Evolutionary conservation across 1,140 invertebrate genomes (phyloP).

Genomic region (Rhopalosiphum padi): DNA sequence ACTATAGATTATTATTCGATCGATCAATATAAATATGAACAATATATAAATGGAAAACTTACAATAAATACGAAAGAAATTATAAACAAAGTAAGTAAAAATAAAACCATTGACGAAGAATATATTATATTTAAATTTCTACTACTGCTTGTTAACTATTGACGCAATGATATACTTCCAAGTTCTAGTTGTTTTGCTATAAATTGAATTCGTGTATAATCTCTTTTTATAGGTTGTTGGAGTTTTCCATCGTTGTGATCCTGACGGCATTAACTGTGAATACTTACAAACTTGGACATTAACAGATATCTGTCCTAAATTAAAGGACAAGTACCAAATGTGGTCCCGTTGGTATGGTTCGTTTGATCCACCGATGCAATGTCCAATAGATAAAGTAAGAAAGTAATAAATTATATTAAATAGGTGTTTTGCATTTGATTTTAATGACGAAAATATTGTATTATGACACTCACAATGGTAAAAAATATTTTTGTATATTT

Average conservation of each 20-base stretch:
- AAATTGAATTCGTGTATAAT: too few relatives aligned
- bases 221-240: neutral
- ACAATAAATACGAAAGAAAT: neutral
- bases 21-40: neutral
- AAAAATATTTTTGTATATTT: too few relatives aligned
- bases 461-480: too few relatives aligned
- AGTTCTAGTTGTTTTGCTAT: too few relatives aligned
- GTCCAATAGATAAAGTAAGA: neutral
- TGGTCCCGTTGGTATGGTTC: constrained; percentile 22
- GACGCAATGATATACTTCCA: too few relatives aligned
- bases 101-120: neutral
- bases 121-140: too few relatives aligned
- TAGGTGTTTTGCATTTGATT: too few relatives aligned
- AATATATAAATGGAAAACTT: neutral
- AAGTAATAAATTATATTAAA: neutral
- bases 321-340: constrained; percentile 21
- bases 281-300: constrained; percentile 41
- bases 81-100: neutral
- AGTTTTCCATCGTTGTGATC: constrained; percentile 20
- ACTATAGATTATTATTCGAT: neutral
- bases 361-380: constrained; percentile 1
- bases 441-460: too few relatives aligned
- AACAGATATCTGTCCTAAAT: neutral
- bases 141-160: too few relatives aligned
- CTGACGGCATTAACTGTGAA: constrained; percentile 47